These are phyloP conservation scores for Himalopsyche phryganea DNA, from an alignment of 1,140 invertebrate genomes.

Conservation along the genomic window DNA sequence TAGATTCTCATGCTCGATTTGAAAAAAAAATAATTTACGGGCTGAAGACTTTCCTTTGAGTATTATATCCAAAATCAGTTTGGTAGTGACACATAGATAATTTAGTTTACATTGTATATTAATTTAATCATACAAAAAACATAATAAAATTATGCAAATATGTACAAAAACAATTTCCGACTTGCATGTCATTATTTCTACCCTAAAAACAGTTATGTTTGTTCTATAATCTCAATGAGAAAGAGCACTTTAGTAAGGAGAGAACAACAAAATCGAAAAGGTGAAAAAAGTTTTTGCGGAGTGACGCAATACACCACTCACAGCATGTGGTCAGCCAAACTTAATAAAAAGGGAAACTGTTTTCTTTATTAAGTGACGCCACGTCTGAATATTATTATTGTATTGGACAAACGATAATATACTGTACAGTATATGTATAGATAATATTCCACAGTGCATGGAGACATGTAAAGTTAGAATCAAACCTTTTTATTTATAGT, in stretches of 20 bases:
- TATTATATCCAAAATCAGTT: no score
- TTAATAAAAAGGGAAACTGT: background rate
- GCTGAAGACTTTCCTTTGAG: no score
- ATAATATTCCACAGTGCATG: no score
- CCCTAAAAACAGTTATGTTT: background rate
- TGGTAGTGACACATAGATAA: no score
- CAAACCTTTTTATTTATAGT: no score
- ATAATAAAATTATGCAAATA: slow-evolving; percentile 7
- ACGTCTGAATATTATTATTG: background rate
- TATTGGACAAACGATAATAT: background rate
- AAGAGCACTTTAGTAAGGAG: background rate
- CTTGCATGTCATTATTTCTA: slow-evolving; percentile 5
- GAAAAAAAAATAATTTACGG: no score
- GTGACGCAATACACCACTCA: no score
- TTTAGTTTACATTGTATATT: no score
- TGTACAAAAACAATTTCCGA: slow-evolving; percentile 13
- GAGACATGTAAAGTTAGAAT: no score
- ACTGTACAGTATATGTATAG: background rate
- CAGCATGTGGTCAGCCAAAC: background rate
- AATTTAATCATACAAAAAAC: no score
- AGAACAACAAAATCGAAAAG: background rate
- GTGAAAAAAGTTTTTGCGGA: background rate
- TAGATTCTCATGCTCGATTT: no score
- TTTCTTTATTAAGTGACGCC: background rate
- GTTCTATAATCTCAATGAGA: background rate